Conservation (phyloP, 2,797 vertebrate species). For the Pelochelys cantorii region DNA sequence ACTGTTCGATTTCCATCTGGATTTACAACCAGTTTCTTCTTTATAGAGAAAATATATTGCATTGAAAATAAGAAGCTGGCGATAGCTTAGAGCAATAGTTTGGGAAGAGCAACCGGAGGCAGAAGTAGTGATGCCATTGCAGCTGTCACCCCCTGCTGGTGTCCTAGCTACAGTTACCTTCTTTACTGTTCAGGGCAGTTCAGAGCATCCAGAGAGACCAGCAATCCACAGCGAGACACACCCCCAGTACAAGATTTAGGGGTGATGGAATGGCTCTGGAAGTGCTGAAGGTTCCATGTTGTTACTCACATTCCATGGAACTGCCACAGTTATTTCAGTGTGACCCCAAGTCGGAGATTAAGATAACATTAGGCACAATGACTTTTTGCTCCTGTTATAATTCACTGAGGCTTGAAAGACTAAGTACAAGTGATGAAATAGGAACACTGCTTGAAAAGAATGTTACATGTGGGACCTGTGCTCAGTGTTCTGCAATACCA, state of each 20-base stretch:
- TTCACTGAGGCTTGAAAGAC: constrained; percentile 61
- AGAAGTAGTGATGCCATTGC: background rate
- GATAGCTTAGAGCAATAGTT: background rate
- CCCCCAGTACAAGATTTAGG: background rate
- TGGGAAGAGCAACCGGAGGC: background rate
- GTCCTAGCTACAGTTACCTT: background rate
- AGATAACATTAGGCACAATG: fast-evolving
- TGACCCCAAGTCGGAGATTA: background rate
- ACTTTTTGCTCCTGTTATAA: background rate
- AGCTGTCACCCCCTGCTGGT: constrained; percentile 42
- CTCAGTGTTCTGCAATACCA: background rate
- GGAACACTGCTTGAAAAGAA: constrained; percentile 25
- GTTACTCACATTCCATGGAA: fast-evolving
- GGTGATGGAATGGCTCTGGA: background rate
- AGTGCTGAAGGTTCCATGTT: background rate
- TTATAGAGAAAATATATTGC: constrained; percentile 49
- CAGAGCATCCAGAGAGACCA: background rate
- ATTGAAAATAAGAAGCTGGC: background rate
- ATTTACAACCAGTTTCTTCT: constrained; percentile 63
- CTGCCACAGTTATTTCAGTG: background rate
- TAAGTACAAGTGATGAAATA: background rate
- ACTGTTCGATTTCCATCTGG: constrained; percentile 64
- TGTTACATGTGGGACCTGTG: constrained; percentile 17
- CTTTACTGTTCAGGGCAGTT: background rate
- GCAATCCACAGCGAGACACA: background rate